Percentiles rank a stretch among this genome's conserved stretches.
Evolutionary conservation across 2,888 invertebrate species (phyloP).

Genomic region (Rhogogaster chlorosoma): DNA sequence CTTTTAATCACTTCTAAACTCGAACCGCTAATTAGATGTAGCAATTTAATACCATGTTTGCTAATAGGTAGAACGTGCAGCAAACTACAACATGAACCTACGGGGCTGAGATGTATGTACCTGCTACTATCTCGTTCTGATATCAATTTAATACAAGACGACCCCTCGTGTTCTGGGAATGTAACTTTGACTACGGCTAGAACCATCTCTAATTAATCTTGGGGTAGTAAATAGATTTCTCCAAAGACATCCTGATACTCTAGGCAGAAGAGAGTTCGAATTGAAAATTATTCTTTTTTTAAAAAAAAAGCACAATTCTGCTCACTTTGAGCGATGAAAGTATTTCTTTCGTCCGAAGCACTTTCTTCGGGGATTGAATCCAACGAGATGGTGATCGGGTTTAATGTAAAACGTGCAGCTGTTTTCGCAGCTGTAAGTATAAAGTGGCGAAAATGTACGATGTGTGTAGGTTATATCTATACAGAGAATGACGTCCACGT

Average conservation of each 20-base stretch:
- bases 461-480: not conserved
- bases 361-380: not conserved
- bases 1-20: constrained; percentile 61
- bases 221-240: not conserved
- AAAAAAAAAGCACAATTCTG: not conserved
- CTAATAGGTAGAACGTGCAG: constrained; percentile 67
- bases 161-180: constrained; percentile 5
- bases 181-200: constrained; percentile 20
- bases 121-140: constrained; percentile 64
- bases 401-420: constrained; percentile 16
- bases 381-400: not conserved
- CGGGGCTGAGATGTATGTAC: constrained; percentile 64
- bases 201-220: constrained; percentile 40
- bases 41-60: constrained; percentile 67
- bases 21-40: constrained; percentile 68
- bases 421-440: constrained; percentile 31
- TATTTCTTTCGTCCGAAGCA: not conserved
- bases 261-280: not conserved
- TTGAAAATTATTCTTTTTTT: not conserved
- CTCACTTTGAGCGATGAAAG: not conserved
- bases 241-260: not conserved
- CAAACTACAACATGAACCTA: constrained; percentile 63
- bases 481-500: not conserved
- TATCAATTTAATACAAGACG: constrained; percentile 65
- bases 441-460: not conserved